These are phyloP conservation scores for Sicus ferrugineus DNA, from an alignment of 2,888 invertebrate species.

Conservation along the genomic window DNA sequence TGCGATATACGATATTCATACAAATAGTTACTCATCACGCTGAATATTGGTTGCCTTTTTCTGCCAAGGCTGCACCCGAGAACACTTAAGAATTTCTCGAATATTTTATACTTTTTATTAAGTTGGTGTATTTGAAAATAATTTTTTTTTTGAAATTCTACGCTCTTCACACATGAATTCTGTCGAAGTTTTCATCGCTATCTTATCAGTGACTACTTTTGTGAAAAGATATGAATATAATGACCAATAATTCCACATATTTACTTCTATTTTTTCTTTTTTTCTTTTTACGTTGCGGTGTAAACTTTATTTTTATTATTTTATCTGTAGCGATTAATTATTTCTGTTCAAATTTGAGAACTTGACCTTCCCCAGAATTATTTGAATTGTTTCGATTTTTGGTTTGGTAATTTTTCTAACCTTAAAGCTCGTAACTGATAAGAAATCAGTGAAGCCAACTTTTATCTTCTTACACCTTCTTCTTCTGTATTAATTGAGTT, in stretches of 20 bases:
- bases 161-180: too few relatives aligned
- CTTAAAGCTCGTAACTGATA: background rate
- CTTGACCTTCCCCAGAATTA: conserved; percentile 9
- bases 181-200: too few relatives aligned
- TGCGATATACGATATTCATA: too few relatives aligned
- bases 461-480: background rate
- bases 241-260: too few relatives aligned
- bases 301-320: background rate
- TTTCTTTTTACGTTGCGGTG: background rate
- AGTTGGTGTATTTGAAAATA: background rate
- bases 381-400: conserved; percentile 14
- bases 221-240: too few relatives aligned
- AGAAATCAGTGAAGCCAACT: background rate
- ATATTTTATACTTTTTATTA: too few relatives aligned
- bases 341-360: background rate
- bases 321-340: background rate
- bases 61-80: too few relatives aligned
- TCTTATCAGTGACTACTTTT: too few relatives aligned
- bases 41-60: too few relatives aligned
- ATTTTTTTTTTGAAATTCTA: background rate
- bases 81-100: too few relatives aligned
- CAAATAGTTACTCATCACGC: too few relatives aligned
- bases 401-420: conserved; percentile 3
- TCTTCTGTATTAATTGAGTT: too few relatives aligned
- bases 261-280: background rate